Evolutionary conservation across 2,113 vertebrate species (phyloP).

Genomic region (Silurus asotus): DNA sequence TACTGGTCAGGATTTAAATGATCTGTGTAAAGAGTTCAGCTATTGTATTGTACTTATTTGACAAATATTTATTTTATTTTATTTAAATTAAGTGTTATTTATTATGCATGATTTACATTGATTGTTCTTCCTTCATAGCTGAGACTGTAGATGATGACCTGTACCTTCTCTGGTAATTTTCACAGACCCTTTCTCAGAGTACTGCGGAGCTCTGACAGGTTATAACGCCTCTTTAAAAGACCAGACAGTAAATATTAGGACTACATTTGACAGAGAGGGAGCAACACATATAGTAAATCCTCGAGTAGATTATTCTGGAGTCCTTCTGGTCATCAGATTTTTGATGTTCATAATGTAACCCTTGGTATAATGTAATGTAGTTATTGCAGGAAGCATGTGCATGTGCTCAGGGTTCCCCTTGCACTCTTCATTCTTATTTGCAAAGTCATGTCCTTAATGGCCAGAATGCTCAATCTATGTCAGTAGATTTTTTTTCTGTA

Average conservation of each 20-base stretch:
- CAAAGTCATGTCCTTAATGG: constrained; percentile 58
- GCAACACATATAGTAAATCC: background rate
- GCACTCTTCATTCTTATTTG: background rate
- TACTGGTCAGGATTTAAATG: constrained; percentile 49
- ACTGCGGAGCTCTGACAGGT: constrained; percentile 40
- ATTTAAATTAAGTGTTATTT: background rate
- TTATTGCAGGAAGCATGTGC: background rate
- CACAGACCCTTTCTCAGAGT: constrained; percentile 44
- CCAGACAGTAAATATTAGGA: constrained; percentile 50
- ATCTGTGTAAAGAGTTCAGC: constrained; percentile 52
- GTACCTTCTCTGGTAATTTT: constrained; percentile 55
- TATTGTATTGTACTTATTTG: background rate
- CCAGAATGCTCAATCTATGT: constrained; percentile 53
- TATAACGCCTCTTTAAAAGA: constrained; percentile 46
- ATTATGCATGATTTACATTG: no score
- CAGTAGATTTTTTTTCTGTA: constrained; percentile 56
- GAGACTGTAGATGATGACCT: constrained; percentile 47
- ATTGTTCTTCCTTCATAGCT: constrained; percentile 27
- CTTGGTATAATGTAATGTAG: background rate
- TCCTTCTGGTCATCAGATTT: background rate
- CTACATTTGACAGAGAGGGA: constrained; percentile 47
- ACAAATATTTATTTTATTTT: background rate
- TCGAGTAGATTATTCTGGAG: no score
- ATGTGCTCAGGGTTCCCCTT: no score
- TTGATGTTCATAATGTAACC: background rate